phyloP scores from a whole-genome alignment of 2,113 vertebrate species.

The Athene noctua region DNA sequence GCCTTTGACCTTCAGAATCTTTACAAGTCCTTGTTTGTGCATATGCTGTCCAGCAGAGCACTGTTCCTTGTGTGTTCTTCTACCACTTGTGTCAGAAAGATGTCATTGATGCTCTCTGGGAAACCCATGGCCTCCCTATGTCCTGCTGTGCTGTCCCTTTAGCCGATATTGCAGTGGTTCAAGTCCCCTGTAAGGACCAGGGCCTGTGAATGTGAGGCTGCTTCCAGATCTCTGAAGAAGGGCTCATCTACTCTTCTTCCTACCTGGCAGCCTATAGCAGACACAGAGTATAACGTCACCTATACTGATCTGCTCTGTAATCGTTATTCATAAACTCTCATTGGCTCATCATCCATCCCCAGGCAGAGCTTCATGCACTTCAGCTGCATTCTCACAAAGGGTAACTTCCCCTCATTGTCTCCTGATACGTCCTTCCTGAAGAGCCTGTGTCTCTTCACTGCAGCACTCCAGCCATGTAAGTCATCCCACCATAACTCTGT shows the following conservation, averaged over 20 bases:
- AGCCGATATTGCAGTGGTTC: background rate
- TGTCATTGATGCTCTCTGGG: background rate
- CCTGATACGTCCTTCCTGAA: background rate
- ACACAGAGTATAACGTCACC: background rate
- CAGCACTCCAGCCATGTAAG: accelerated
- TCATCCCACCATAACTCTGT: background rate
- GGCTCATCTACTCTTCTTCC: background rate
- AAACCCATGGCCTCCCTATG: background rate
- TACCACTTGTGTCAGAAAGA: background rate
- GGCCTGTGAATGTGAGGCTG: background rate
- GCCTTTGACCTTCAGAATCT: background rate
- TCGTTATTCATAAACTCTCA: background rate
- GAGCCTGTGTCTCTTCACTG: background rate
- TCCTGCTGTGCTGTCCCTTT: background rate
- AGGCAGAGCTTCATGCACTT: background rate
- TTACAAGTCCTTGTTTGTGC: background rate
- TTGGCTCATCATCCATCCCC: background rate
- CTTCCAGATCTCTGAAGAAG: background rate
- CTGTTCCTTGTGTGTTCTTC: background rate
- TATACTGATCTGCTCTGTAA: background rate
- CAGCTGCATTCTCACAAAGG: background rate
- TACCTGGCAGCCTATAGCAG: background rate
- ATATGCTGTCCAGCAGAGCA: no score
- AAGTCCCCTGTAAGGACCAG: background rate
- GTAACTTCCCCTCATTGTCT: background rate